These are phyloP conservation scores for Eriocheir sinensis DNA, from an alignment of 1,140 invertebrate genomes.

Conservation along the genomic window DNA sequence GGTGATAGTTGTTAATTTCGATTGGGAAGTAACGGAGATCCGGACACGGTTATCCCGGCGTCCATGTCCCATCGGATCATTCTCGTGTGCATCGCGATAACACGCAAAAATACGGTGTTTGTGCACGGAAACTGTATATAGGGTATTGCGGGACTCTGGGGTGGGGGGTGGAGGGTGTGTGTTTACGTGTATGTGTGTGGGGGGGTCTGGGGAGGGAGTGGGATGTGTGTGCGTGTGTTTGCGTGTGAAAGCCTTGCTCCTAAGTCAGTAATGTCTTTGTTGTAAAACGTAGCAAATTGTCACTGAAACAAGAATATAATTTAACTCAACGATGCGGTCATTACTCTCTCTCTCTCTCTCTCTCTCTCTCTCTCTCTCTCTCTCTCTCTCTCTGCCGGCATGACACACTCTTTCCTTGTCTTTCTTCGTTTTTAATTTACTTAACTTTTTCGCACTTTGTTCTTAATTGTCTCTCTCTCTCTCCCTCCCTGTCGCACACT, in stretches of 20 bases:
- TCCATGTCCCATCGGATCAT: no score
- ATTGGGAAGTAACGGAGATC: background rate
- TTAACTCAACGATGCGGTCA: background rate
- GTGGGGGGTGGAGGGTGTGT: background rate
- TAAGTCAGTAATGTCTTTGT: background rate
- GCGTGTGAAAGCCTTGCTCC: background rate
- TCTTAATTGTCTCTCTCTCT: background rate
- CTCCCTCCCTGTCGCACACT: background rate
- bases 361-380: conserved; percentile 22
- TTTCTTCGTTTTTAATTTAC: background rate
- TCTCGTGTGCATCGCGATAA: background rate
- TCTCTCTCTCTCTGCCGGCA: background rate
- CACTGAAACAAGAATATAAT: background rate
- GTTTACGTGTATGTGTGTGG: background rate
- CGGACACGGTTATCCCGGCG: no score
- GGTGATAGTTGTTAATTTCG: background rate
- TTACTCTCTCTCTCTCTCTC: background rate
- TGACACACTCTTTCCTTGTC: no score
- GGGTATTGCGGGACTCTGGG: background rate
- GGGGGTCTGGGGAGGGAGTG: no score
- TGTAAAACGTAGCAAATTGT: background rate
- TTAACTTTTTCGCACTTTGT: background rate
- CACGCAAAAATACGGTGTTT: background rate
- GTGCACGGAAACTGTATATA: background rate
- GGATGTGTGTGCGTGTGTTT: no score